Evolutionary conservation across 2,113 vertebrate species (phyloP), one percentile per base, ranked within the genome.

Genomic region (Formicarius rufipectus): DNA sequence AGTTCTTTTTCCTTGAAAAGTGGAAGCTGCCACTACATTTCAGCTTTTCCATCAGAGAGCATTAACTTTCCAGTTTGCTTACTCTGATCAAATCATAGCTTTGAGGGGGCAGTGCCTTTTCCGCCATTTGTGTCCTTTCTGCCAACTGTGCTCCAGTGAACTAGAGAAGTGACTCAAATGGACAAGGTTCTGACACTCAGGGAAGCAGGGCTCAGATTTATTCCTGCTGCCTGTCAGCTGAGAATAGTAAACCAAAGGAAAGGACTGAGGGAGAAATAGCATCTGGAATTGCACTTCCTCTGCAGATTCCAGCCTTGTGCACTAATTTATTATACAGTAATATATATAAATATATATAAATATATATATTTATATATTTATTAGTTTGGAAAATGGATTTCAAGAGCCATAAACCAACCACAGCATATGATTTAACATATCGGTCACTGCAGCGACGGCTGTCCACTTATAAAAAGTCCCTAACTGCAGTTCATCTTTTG

Each of bases 91-190:
- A 83, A 91, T 83, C 71, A 45, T 23, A 27, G 50, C 59, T 78
- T 67, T 84, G 53, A 81, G 74, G 44, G 27, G 64, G 67, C n/a
- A 87, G 58, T 47, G 31, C 59, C 59, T 95, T 82, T 89, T 67
- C 67, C 95, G 82, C 66, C 78, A 37, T 77, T 89, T 59, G 44
- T 87, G 40, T 82, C 93, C 72, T 64, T 84, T 47, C 74, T 95
- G 87, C 84, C 84, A 87, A 23, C 71, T 96, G 80, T 96, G 89
- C 87, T 95, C 87, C 72, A 90, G 50, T 87, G 91, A 95, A 84
- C 74, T 93, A 91, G 78, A 91, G 90, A 96, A 94, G 76, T 64
- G 83, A 77, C 83, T 94, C 67, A 81, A 56, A 80, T 62, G 87
- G 74, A 84, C 55, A 58, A 89, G 56, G 77, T 94, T 93, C 89